Base-by-base conservation (phyloP, 1,140 invertebrate species). In the Calosoma granatense region DNA sequence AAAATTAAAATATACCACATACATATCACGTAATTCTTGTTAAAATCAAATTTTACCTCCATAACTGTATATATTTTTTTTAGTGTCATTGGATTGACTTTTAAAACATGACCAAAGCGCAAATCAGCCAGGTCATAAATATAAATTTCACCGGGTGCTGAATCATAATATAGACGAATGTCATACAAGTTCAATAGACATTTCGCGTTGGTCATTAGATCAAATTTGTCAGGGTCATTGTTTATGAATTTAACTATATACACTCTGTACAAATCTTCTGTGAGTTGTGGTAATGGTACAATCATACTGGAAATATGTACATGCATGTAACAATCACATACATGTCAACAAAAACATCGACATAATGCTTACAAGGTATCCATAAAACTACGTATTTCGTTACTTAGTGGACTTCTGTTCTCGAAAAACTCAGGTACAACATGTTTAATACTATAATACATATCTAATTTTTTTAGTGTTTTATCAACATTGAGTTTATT, bases 401-500 rank as follows among this genome's bases (percentile, higher is more conserved):
- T 9, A 6, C 12, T 12, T 17, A 22, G 23, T 23, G 51, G 51
- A 53, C 20, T 12, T 12, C 51, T 11, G 20, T 53, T 22, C 14
- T 53, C 51, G 23, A 22, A 53, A 20, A 53, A 21, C 23, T 53
- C 51, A 1, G 51, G 51, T 2, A 53, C 20, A 14, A 22, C 12
- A 22, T 53, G 20, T 53, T 22, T 20, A 12, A 20, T 22, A 1
- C 9, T 14, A 22, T 53, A 53, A 22, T 53, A 22, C 12, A 53
- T 11, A 53, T 53, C 51, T 14, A 53, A 22, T 22, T 53, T 53
- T 2, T 9, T 22, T 53, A 22, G 21, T 2, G 51, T 53, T 17
- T 53, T 53, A 14, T 53, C 51, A 12, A 53, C 14, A 22, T 19
- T 53, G 14, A 53, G 17, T 22, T 53, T 53, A 22, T 53, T 53